A percentile compares a stretch with the other conserved stretches of the same genome.
These are phyloP conservation scores for Hylomyscus alleni DNA, from an alignment of 2,797 vertebrate species.

Conservation along the genomic window DNA sequence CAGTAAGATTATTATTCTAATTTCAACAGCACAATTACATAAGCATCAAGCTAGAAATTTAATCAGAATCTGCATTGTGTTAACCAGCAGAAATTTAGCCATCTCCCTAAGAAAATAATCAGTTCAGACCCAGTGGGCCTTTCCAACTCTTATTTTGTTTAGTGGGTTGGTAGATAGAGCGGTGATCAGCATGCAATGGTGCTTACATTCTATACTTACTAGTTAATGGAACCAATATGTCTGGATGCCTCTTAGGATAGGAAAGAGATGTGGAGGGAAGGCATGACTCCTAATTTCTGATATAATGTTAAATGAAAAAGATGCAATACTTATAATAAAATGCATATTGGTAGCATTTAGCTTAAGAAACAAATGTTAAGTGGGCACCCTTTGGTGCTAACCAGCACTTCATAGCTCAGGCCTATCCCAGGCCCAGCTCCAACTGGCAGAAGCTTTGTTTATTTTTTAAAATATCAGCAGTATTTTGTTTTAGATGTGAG, in stretches of 20 bases:
- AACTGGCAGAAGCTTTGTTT: conserved; percentile 76
- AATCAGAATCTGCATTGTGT: conserved; percentile 32
- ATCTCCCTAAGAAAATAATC: conserved; percentile 64
- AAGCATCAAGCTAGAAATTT: conserved; percentile 50
- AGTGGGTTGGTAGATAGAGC: conserved; percentile 26
- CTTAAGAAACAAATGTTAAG: not conserved
- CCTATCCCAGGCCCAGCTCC: conserved; percentile 63
- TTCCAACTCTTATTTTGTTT: conserved; percentile 56
- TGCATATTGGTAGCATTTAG: not conserved
- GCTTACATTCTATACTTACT: not conserved
- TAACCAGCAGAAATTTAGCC: conserved; percentile 54
- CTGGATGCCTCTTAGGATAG: not conserved
- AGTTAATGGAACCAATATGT: not conserved
- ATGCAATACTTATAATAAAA: not conserved
- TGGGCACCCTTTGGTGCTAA: not conserved
- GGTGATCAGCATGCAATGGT: not conserved
- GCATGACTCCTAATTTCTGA: not conserved
- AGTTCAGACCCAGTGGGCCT: conserved; percentile 22
- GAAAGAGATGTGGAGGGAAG: not conserved
- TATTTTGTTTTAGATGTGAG: conserved; percentile 78
- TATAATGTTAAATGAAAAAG: conserved; percentile 2
- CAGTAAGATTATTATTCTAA: conserved; percentile 59
- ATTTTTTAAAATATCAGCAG: conserved; percentile 81
- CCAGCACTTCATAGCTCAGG: conserved; percentile 67
- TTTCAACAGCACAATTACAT: conserved; percentile 34